Percentiles rank a stretch among this genome's conserved stretches.
Conservation (phyloP, 2,113 vertebrate species). For the Anguilla japonica region DNA sequence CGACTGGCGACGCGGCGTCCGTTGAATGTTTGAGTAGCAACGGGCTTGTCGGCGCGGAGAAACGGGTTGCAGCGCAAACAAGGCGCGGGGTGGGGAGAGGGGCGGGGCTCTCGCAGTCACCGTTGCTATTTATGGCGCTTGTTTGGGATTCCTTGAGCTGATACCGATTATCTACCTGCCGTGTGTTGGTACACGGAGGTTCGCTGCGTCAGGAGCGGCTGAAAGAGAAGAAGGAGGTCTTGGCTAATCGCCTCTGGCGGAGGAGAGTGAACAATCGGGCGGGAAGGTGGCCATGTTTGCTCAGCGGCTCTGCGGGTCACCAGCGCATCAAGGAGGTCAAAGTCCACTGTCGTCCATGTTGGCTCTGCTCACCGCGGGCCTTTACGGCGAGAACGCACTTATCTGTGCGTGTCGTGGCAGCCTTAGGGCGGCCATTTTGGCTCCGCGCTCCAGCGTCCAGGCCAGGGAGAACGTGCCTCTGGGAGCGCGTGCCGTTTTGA, state of each 20-base stretch:
- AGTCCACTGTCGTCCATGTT: neutral
- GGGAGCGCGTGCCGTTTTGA: too few relatives aligned
- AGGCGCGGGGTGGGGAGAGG: neutral
- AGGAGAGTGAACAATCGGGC: neutral
- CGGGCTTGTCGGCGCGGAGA: neutral
- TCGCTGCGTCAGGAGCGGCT: neutral
- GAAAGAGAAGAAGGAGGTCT: neutral
- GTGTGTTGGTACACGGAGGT: neutral
- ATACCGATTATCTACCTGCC: neutral
- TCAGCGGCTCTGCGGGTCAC: neutral
- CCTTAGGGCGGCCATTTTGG: too few relatives aligned
- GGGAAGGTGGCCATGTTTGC: neutral
- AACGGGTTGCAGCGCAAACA: neutral
- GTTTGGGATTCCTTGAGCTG: neutral
- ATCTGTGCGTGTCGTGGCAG: too few relatives aligned
- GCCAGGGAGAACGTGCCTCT: too few relatives aligned
- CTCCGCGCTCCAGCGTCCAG: too few relatives aligned
- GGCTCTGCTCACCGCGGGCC: neutral
- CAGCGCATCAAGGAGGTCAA: neutral
- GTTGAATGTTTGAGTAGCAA: slow-evolving; percentile 5
- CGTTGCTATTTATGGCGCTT: neutral
- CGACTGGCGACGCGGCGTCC: neutral
- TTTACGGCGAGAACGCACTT: too few relatives aligned
- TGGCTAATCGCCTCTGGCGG: neutral
- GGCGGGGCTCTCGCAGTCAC: neutral